Evolutionary conservation across 2,797 vertebrate genomes (phyloP), one percentile per base, ranked within the genome.

Genomic region (Acomys russatus): DNA sequence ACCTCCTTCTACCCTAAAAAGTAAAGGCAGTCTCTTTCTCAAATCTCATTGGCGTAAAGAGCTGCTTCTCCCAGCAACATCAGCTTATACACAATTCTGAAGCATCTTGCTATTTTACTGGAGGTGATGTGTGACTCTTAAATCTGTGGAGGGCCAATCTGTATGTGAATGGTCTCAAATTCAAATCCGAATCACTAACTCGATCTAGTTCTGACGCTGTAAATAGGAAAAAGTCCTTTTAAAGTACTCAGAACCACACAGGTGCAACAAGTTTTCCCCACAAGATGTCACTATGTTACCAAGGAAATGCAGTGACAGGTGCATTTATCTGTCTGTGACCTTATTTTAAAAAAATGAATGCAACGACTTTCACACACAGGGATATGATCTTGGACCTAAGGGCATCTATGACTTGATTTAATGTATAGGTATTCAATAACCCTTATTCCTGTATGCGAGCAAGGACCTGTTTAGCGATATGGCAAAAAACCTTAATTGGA

Each of bases 281-380:
- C 88, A 96, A 98, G 96, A 93, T 98, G 97, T 96, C 97, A 97
- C 97, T 97, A 71, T 94, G 94, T 89, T 87, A 97, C 89, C 71
- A 95, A 88, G 70, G 85, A 96, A 97, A 94, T 78, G 91, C 0
- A 56, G 10, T 78, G 88, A 77, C 11, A 83, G 35, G 68, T 94
- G 14, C 70, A 97, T 97, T 96, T 98, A 71, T 98, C 85, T 49
- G 87, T 66, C 97, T 94, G 18, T 95, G 76, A 59, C 54, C 94
- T 94, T 94, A 89, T 70, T 94, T 93, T 79, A 6, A 6, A 85
- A 89, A 93, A 91, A 68, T 30, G 77, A 77, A 77, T 84, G 20
- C n/a, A 78, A 78, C 88, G 94, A 80, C 10, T 70, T 33, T 44
- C 33, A 30, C 17, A 63, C 2, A 51, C 61, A 59, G 35, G 22